Conservation (phyloP, 2,888 invertebrate genomes). For the Zaprionus bogoriensis region DNA sequence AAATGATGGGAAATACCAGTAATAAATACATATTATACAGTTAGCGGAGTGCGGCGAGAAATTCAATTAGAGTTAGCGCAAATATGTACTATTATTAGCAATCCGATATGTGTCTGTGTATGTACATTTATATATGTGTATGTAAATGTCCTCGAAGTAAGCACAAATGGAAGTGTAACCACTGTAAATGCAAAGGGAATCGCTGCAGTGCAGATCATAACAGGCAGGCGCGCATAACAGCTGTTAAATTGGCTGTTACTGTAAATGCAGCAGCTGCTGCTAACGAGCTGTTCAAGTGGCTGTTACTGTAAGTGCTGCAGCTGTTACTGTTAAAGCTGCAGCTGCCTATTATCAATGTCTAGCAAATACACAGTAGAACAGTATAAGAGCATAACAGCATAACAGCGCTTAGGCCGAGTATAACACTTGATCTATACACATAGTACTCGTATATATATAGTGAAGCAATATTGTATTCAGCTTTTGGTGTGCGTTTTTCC, state of each 20-base stretch:
- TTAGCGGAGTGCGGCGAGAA: background rate
- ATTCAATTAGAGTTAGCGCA: background rate
- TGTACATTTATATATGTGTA: conserved; percentile 35
- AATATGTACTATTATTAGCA: background rate
- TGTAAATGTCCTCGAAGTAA: conserved; percentile 36
- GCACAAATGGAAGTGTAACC: conserved; percentile 29
- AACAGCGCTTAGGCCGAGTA: too few relatives aligned
- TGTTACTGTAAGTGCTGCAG: background rate
- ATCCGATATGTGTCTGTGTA: conserved; percentile 13
- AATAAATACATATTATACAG: conserved; percentile 2
- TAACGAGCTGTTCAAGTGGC: background rate
- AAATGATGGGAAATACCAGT: conserved; percentile 10
- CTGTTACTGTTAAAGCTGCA: too few relatives aligned
- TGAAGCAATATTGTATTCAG: conserved; percentile 19
- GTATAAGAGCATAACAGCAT: too few relatives aligned
- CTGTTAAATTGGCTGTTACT: background rate
- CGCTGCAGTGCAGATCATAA: too few relatives aligned
- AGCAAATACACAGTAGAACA: too few relatives aligned
- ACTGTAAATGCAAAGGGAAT: background rate
- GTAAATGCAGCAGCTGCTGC: background rate
- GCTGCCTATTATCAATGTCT: background rate
- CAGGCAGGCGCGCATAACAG: background rate
- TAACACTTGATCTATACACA: too few relatives aligned
- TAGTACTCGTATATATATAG: background rate
- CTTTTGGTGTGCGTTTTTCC: conserved; percentile 17